phyloP scores from a whole-genome alignment of 2,797 vertebrate species.

The Lithobates sylvaticus region DNA sequence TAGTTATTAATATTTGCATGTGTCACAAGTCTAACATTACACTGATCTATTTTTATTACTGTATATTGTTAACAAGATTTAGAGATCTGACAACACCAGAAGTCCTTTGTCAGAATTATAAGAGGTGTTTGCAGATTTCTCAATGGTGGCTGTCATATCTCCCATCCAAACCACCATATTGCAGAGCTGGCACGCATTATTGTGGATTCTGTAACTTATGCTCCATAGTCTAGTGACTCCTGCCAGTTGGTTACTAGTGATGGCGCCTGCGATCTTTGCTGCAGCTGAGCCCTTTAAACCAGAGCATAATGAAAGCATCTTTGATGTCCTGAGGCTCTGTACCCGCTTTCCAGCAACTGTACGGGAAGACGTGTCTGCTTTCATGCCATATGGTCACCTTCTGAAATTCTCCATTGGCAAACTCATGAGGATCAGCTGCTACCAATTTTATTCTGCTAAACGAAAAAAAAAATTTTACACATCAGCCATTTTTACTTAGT shows the following conservation, averaged over 20 bases:
- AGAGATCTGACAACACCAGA: no score
- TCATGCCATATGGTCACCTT: conserved; percentile 35
- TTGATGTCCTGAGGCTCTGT: conserved; percentile 34
- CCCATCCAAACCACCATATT: neutral
- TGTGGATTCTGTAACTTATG: neutral
- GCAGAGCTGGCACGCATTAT: neutral
- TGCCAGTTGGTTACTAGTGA: conserved; percentile 6
- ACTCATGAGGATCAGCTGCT: neutral
- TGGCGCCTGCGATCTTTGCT: neutral
- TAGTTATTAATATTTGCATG: no score
- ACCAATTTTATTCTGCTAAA: neutral
- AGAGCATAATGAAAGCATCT: conserved; percentile 24
- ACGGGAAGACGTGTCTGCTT: conserved; percentile 6
- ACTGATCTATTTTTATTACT: no score
- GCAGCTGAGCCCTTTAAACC: conserved; percentile 13
- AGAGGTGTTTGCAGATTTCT: neutral
- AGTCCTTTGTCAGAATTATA: conserved; percentile 12
- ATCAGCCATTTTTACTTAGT: neutral
- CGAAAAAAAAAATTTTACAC: neutral
- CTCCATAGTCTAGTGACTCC: neutral
- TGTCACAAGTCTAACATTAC: no score
- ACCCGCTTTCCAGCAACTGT: neutral
- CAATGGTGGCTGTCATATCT: neutral
- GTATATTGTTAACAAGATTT: no score
- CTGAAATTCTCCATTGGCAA: conserved; percentile 4